Evolutionary conservation across 2,797 vertebrate species (phyloP).

Genomic region (Phoebastria nigripes): DNA sequence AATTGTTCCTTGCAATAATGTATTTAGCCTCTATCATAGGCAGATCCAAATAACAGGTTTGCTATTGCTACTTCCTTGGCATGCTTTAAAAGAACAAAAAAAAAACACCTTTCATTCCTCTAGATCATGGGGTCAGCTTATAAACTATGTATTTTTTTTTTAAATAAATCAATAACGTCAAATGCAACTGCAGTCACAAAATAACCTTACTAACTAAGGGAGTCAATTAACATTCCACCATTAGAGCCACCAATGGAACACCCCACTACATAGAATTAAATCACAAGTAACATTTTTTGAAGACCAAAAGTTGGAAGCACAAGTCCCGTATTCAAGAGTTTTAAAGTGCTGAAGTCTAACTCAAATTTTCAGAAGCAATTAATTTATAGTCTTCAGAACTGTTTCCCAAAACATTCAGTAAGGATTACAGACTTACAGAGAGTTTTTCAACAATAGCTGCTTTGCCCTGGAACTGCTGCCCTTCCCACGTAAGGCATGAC

Average conservation of each 20-base stretch:
- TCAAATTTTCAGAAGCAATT: background rate
- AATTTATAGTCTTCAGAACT: background rate
- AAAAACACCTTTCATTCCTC: background rate
- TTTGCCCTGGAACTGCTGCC: constrained; percentile 97
- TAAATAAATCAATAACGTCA: background rate
- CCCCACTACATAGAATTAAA: background rate
- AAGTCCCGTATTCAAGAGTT: background rate
- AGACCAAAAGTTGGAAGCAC: background rate
- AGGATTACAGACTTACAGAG: constrained; percentile 82
- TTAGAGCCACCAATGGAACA: background rate
- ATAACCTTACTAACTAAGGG: background rate
- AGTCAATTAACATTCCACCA: background rate
- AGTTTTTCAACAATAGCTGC: constrained; percentile 96
- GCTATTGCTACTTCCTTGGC: background rate
- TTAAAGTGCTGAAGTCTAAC: background rate
- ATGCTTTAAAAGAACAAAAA: background rate
- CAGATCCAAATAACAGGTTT: background rate
- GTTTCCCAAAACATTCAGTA: background rate
- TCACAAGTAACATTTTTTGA: background rate
- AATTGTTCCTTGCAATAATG: background rate
- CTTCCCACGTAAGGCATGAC: constrained; percentile 99
- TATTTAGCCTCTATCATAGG: background rate
- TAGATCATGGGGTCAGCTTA: background rate
- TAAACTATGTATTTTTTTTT: background rate
- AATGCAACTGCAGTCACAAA: background rate